Evolutionary conservation across 2,888 invertebrate species (phyloP).

Genomic region (Liodrosophila aerea): DNA sequence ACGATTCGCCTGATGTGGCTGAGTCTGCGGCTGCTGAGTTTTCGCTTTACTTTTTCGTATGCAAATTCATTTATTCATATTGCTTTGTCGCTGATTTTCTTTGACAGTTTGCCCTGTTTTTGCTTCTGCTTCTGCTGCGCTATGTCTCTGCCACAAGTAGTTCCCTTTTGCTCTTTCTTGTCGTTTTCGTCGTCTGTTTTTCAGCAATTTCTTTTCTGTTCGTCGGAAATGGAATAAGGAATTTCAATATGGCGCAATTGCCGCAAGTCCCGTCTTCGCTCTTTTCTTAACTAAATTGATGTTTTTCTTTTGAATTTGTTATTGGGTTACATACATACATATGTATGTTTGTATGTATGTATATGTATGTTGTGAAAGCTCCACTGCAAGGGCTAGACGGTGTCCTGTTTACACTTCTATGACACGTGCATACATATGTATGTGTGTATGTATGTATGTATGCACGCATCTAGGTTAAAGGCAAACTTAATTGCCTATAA

Average conservation of each 20-base stretch:
- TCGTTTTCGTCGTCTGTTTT: no score
- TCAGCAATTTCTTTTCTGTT: no score
- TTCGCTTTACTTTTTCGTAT: conserved; percentile 55
- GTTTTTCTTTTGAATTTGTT: conserved; percentile 4
- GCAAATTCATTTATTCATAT: conserved; percentile 59
- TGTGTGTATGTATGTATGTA: not conserved
- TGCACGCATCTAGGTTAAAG: conserved; percentile 48
- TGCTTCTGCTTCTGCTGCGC: conserved; percentile 19
- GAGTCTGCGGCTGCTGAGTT: no score
- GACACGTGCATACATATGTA: no score
- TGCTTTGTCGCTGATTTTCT: conserved; percentile 51
- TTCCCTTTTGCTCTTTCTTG: conserved; percentile 9
- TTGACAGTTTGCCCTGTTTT: conserved; percentile 26
- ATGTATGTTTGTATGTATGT: not conserved
- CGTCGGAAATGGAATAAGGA: conserved; percentile 37
- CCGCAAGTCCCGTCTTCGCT: not conserved
- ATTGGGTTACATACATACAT: not conserved
- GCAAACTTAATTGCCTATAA: conserved; percentile 51
- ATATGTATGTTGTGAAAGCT: no score
- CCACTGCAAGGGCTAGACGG: no score
- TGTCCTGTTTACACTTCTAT: no score
- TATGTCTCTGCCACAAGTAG: conserved; percentile 29
- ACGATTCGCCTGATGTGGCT: conserved; percentile 46
- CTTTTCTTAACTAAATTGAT: not conserved
- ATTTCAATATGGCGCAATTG: conserved; percentile 47